Evolutionary conservation across 2,797 vertebrate genomes (phyloP), one percentile per base, ranked within the genome.

Genomic region (Galagoides demidoff): DNA sequence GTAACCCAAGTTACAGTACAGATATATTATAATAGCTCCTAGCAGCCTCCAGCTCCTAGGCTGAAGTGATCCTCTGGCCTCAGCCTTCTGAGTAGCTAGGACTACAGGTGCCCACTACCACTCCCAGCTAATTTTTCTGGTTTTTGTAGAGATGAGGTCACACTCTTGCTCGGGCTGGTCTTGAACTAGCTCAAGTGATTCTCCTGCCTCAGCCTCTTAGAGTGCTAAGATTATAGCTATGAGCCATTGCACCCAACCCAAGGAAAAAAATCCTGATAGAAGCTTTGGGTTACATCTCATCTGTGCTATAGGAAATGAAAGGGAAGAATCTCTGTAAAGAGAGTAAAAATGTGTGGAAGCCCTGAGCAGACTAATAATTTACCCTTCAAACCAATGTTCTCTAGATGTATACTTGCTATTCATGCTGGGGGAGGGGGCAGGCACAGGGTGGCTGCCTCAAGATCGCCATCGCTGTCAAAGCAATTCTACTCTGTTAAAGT

Each of bases 391-490:
- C 9, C 52, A 55, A 17, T 5, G 45, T 37, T 63, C 52, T 25
- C 27, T 43, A 25, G 19, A 31, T 34, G 59, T 4, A 49, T 23
- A 8, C 13, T 22, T 66, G 6, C 1, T 3, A 3, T 43, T 29
- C 76, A 1, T 2, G 27, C 25, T 49, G 7, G 77, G 52, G 7
- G 5, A 2, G 17, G 8, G 0, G 5, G 10, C 37, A 16, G 29
- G 27, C 4, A 0, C 2, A 5, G 74, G 19, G 37, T 7, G 77
- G 37, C 23, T 7, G 8, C 19, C 45, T 49, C 52, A 2, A 3
- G 6, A 0, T 68, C 13, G 16, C 23, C n/a, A 70, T 39, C 23
- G 34, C n/a, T 14, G 39, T 34, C 39, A 1, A 55, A 82, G 27
- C 73, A 37, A 11, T 71, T 77, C 73, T 1, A 5, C 52, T 88